These are phyloP conservation scores for Argyresthia albistria DNA, from an alignment of 2,888 invertebrate species.

Conservation along the genomic window DNA sequence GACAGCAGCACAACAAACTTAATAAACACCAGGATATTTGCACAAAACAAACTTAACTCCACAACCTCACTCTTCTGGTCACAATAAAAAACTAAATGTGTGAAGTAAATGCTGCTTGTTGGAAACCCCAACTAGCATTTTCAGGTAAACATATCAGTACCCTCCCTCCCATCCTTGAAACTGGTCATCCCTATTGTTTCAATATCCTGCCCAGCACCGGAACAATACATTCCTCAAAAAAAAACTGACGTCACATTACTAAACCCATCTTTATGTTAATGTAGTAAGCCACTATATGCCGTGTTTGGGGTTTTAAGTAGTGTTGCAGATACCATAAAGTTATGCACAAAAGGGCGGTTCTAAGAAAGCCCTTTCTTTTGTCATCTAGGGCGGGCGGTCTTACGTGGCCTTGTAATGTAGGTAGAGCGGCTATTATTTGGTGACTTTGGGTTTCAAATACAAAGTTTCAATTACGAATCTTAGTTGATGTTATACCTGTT, in stretches of 20 bases:
- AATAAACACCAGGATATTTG: too few species aligned
- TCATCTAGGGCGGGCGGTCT: neutral
- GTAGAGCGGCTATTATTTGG: neutral
- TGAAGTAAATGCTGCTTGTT: neutral
- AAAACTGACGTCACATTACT: too few species aligned
- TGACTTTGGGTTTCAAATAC: conserved; percentile 2
- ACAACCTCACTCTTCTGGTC: too few species aligned
- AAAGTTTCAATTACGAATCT: too few species aligned
- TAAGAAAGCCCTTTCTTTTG: neutral
- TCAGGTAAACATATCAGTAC: neutral
- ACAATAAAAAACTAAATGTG: too few species aligned
- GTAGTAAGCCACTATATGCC: too few species aligned
- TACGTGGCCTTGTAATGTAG: neutral
- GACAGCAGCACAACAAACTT: too few species aligned
- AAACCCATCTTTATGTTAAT: too few species aligned
- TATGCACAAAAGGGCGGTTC: neutral
- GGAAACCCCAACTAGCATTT: neutral
- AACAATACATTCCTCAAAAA: neutral
- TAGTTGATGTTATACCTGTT: too few species aligned
- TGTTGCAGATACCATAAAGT: neutral
- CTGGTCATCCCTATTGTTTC: neutral
- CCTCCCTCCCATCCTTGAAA: neutral
- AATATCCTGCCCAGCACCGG: neutral
- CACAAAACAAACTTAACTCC: too few species aligned
- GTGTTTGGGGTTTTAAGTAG: neutral